Evolutionary conservation across 1,140 invertebrate species (phyloP).

Genomic region (Drosophila sp.): DNA sequence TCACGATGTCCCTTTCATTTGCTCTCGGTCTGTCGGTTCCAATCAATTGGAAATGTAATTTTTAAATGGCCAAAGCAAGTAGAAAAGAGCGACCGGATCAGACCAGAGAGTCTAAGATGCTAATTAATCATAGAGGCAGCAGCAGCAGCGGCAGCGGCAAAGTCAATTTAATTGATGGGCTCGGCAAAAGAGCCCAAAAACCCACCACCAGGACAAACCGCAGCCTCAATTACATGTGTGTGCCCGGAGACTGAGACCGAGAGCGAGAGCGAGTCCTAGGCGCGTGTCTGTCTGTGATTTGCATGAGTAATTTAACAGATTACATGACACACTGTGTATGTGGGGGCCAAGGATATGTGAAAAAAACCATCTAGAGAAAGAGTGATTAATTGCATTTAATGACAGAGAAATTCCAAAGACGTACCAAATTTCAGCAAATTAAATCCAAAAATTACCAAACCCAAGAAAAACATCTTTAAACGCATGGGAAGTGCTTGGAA

Average conservation of each 20-base stretch:
- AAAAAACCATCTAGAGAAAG: slow-evolving; percentile 21
- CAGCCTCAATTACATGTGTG: slow-evolving; percentile 66
- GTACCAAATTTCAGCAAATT: slow-evolving; percentile 22
- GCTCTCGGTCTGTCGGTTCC: slow-evolving; percentile 10
- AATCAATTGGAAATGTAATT: slow-evolving; percentile 76
- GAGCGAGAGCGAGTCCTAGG: neutral
- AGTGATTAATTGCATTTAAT: slow-evolving; percentile 63
- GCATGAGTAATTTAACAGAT: slow-evolving; percentile 81
- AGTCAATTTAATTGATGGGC: slow-evolving; percentile 79
- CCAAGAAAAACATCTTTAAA: neutral
- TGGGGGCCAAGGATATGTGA: neutral
- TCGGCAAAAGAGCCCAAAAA: slow-evolving; percentile 36
- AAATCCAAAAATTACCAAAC: slow-evolving; percentile 5
- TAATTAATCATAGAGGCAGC: slow-evolving; percentile 69
- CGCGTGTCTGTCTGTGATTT: slow-evolving; percentile 54
- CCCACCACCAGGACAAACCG: slow-evolving; percentile 54
- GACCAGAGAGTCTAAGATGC: slow-evolving; percentile 62
- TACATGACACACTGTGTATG: slow-evolving; percentile 39
- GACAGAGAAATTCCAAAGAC: slow-evolving; percentile 39
- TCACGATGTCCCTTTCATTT: neutral
- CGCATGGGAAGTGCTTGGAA: neutral
- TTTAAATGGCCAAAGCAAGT: slow-evolving; percentile 41
- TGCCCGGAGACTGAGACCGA: neutral
- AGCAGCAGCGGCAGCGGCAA: slow-evolving; percentile 26
- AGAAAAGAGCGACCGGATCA: slow-evolving; percentile 3